Conservation (phyloP, 2,888 invertebrate species). For the Ryuthela nishihirai region DNA sequence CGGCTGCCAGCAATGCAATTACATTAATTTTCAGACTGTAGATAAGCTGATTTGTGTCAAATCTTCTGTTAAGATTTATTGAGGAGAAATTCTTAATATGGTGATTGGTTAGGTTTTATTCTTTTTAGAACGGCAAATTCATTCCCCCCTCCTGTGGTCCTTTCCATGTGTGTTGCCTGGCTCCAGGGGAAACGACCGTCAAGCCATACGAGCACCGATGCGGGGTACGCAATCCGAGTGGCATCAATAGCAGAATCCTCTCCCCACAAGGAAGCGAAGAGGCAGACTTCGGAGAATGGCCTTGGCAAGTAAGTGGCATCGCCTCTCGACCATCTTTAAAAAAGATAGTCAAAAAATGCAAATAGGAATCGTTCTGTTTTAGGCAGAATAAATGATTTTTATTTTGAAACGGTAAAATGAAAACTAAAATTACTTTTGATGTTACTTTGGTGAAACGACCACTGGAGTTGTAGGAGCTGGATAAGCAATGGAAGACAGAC, state of each 20-base stretch:
- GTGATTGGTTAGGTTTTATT: background rate
- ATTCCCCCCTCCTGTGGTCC: conserved; percentile 41
- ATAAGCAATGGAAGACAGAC: too few relatives aligned
- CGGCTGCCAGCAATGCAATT: too few relatives aligned
- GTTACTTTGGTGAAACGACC: too few relatives aligned
- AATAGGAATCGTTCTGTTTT: too few relatives aligned
- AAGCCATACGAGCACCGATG: conserved; percentile 53
- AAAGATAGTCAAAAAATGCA: too few relatives aligned
- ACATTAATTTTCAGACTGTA: too few relatives aligned
- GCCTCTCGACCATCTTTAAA: too few relatives aligned
- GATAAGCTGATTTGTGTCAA: background rate
- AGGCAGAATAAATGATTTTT: too few relatives aligned
- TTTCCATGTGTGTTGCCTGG: conserved; percentile 43
- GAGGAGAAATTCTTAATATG: too few relatives aligned
- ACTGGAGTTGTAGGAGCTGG: too few relatives aligned
- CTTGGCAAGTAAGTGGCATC: conserved; percentile 59
- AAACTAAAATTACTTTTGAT: too few relatives aligned
- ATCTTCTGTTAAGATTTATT: background rate
- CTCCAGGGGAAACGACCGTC: conserved; percentile 34
- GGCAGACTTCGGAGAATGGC: conserved; percentile 63
- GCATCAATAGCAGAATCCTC: conserved; percentile 67
- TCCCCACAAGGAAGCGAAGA: conserved; percentile 61
- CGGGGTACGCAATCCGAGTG: conserved; percentile 66
- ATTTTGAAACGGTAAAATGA: too few relatives aligned
- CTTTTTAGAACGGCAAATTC: conserved; percentile 26